Evolutionary conservation across 37 sponge, comb jelly and placozoan genomes (phyloP), one percentile per base, ranked within the genome.

Genomic region (Spongilla lacustris): DNA sequence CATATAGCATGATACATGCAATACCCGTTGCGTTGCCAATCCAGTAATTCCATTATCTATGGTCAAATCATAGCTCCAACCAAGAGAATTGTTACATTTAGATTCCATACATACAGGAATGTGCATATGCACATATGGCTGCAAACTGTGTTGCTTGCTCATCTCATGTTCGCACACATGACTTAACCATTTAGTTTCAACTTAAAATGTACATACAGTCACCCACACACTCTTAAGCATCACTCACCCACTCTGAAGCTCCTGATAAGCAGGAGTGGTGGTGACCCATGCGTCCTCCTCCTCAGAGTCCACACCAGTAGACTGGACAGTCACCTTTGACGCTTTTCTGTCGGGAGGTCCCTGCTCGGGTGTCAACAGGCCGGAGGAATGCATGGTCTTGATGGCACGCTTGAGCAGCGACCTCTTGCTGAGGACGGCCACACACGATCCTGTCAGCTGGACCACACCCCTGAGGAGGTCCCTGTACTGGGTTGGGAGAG

Each of bases 361-460:
- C 26, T 80, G 41, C 68, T 87, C 75, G 0, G 81, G 72, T 2
- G 84, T 49, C 26, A 87, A 50, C 14, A 74, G 31, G 12, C 91
- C 91, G 0, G 81, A 36, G 19, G 87, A 36, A 33, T 92, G 48
- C 92, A 92, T 89, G 22, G 89, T 85, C 86, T 93, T 82, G 26
- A 85, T 24, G 48, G 71, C 68, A 25, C 81, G 79, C 74, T 83
- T 80, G 37, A 93, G 73, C 31, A 73, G 74, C 2, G 77, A 46
- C 38, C 69, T 35, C 2, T 81, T 85, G 35, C 80, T 80, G 31
- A 91, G 68, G 33, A 91, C 33, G 21, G 84, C 77, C 28, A 76
- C 86, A 28, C 58, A 67, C 17, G 90, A 31, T n/a, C 26, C 71
- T 1, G 68, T 9, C 2, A 88, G 70, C 26, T 25, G 23, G 23